Base-by-base conservation (phyloP, 2,113 vertebrate genomes). In the Strigops habroptila region DNA sequence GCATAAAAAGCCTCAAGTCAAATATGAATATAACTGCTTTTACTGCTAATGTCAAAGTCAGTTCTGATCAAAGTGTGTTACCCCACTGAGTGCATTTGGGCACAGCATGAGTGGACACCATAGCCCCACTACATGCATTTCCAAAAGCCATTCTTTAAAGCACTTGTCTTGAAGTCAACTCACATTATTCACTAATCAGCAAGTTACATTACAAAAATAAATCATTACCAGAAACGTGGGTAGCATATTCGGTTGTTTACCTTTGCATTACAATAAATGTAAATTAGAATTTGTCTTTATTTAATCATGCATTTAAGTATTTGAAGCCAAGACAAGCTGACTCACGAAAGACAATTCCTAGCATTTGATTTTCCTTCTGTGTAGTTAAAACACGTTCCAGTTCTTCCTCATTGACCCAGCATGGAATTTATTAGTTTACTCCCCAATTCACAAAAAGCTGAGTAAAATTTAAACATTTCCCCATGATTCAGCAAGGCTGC, bases 301-400 rank as follows among this genome's bases (percentile, higher is more conserved):
- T 93, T 73, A 79, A 76, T 49, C 17, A 31, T 44, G 31, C 30
- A 44, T 7, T 64, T 65, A 41, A 67, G 18, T 51, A 60, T 52
- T 73, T 52, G 64, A 95, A 90, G 52, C 13, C 21, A 76, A 86
- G 64, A 60, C 16, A 91, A 93, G 22, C 24, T 91, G 78, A 91
- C 65, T 95, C 62, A 57, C 68, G 39, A 84, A 75, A 91, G 48
- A 43, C 43, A 75, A 33, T 12, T 71, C n/a, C 63, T 53, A 82
- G 39, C 78, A 52, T 78, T 90, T 79, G 21, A 82, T 79, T 93
- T 79, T 64, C 57, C 39, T 85, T 55, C 55, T 85, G 51, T 75
- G 84, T 51, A 68, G 31, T 87, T 79, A 68, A 65, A 84, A 69
- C 35, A 68, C 44, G 55, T 68, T 77, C 46, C 57, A 57, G 1